A percentile compares a stretch with the other conserved stretches of the same genome.
Evolutionary conservation across 2,888 invertebrate genomes (phyloP).

Genomic region (Phaedon cochleariae): DNA sequence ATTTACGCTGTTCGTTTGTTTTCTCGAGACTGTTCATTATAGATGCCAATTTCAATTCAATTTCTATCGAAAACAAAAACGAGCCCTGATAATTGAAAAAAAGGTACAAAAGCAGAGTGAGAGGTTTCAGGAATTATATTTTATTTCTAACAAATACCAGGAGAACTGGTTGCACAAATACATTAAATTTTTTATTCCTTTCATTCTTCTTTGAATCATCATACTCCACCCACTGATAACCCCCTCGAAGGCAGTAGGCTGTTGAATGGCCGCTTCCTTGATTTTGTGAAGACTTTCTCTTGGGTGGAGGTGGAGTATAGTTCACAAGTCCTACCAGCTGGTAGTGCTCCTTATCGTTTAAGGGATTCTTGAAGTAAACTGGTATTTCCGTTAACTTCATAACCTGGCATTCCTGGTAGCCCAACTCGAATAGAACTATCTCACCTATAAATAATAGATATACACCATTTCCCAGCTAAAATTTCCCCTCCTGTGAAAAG

Average conservation of each 20-base stretch:
- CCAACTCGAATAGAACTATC: neutral
- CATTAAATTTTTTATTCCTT: neutral
- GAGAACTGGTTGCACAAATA: neutral
- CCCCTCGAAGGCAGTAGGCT: neutral
- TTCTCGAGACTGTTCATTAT: too few relatives aligned
- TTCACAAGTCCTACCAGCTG: neutral
- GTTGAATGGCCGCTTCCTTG: neutral
- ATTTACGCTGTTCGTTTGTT: neutral
- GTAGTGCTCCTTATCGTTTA: neutral
- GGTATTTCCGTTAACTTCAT: neutral
- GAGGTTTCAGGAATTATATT: neutral
- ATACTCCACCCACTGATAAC: neutral
- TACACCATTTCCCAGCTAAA: too few relatives aligned
- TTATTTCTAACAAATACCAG: neutral
- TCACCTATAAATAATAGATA: too few relatives aligned
- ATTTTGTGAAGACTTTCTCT: neutral
- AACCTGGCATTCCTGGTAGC: neutral
- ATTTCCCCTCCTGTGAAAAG: too few relatives aligned
- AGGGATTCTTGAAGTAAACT: neutral
- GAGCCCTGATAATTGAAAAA: neutral
- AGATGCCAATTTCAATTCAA: too few relatives aligned
- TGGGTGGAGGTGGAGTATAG: neutral
- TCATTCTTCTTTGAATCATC: neutral
- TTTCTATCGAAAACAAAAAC: too few relatives aligned
- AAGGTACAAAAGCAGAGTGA: neutral